Evolutionary conservation across 2,888 invertebrate species (phyloP), one percentile per base, ranked within the genome.

Genomic region (Acleris cristana): DNA sequence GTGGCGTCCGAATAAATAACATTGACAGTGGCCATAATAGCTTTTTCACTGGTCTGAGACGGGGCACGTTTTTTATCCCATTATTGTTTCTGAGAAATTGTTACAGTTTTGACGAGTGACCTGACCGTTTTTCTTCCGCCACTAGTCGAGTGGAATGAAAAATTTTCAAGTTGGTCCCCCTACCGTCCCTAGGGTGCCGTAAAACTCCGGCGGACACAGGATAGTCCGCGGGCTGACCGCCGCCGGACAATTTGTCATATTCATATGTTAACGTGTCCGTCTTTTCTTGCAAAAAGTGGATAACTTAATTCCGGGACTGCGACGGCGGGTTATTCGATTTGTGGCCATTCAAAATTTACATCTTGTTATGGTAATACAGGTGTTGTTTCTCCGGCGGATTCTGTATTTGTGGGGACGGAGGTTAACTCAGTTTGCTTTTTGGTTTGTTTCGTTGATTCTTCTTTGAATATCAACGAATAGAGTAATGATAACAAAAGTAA

Each of bases 51-150:
- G 88, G 87, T 83, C 88, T 87, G 79, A 77, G 74, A 74, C 52
- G 80, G 80, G 79, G 79, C 84, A 81, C 80, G 83, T 84, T 85
- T 83, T 88, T 86, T 87, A 87, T 88, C 83, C 89, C 83, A 91
- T 92, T 91, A 92, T 91, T 92, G 91, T 92, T 92, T 88, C 89
- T 90, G 91, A 92, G 92, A 91, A 91, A 92, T 92, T 91, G 92
- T 92, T 80, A 92, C 90, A 92, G 88, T 92, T 92, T 92, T 92
- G 92, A 92, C 87, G 91, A 90, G 89, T 90, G 92, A 92, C 90
- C 92, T 81, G 86, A 73, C 89, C 89, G 88, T 92, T 89, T 91
- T 89, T 92, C 92, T 91, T 90, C 78, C 82, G 78, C 79, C 74
- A 79, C 81, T 83, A 83, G 85, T 86, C 83, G 88, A 80, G 75